Conservation (phyloP, 2,113 vertebrate species). For the Pomatorhinus ruficollis region DNA sequence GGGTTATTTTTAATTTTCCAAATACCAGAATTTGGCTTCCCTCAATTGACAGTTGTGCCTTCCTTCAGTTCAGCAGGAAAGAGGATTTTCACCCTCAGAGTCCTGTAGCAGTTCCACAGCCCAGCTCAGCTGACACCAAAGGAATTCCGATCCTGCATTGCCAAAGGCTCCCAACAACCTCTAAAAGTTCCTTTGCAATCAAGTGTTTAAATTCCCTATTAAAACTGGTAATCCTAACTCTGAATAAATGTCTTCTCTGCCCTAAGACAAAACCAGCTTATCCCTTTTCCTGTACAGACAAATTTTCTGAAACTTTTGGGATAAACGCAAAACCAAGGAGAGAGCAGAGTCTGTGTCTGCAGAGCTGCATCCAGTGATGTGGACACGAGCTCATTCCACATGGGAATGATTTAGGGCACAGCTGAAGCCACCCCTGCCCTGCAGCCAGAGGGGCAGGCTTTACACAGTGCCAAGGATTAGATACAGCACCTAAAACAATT, state of each 20-base stretch:
- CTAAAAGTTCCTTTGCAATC: background rate
- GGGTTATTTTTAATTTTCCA: background rate
- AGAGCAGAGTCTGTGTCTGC: background rate
- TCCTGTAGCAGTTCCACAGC: background rate
- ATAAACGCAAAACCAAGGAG: background rate
- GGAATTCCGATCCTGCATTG: background rate
- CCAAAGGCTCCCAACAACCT: background rate
- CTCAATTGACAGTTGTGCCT: background rate
- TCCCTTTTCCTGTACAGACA: background rate
- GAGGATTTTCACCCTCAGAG: background rate
- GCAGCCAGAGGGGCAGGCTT: background rate
- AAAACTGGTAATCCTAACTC: background rate
- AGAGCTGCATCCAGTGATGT: background rate
- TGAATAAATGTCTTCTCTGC: background rate
- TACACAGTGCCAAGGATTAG: background rate
- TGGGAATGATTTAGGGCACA: background rate
- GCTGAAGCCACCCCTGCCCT: background rate
- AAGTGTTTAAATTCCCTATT: background rate
- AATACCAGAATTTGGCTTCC: background rate
- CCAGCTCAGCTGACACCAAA: background rate
- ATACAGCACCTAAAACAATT: background rate
- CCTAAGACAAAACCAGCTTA: background rate
- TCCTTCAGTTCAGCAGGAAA: background rate
- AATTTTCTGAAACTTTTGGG: background rate
- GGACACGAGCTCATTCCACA: background rate